Evolutionary conservation across 37 sponge, comb jelly and placozoan genomes (phyloP).

Genomic region (Spongilla lacustris): DNA sequence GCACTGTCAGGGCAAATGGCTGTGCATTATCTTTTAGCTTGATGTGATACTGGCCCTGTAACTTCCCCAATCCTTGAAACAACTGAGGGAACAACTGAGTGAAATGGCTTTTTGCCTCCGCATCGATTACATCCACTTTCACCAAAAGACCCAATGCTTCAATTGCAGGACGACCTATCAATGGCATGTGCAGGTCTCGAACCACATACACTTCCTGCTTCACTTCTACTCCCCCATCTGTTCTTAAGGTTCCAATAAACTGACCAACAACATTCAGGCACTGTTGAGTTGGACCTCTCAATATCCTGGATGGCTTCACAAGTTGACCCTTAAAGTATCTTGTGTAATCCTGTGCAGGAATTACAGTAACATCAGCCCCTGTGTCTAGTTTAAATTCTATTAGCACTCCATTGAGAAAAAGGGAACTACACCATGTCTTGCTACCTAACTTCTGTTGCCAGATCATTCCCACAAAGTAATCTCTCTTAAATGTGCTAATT

Average conservation of each 20-base stretch:
- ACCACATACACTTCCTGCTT: slow-evolving; percentile 7
- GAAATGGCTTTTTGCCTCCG: too few species aligned
- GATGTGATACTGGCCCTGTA: slow-evolving; percentile 20
- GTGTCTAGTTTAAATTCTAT: slow-evolving; percentile 18
- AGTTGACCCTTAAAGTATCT: background rate
- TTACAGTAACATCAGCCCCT: slow-evolving; percentile 12
- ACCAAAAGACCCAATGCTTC: slow-evolving; percentile 9
- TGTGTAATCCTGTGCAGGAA: background rate
- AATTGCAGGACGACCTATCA: slow-evolving; percentile 33
- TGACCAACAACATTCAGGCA: background rate
- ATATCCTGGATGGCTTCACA: background rate
- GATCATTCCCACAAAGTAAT: too few species aligned
- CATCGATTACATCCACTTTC: background rate
- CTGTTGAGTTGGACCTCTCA: slow-evolving; percentile 11
- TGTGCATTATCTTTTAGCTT: background rate
- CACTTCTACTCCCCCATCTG: background rate
- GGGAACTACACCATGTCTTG: background rate
- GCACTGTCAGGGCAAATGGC: slow-evolving; percentile 17
- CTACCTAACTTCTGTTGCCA: too few species aligned
- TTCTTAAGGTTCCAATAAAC: background rate
- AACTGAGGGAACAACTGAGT: slow-evolving; percentile 17
- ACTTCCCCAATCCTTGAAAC: slow-evolving; percentile 30
- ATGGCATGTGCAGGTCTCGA: background rate
- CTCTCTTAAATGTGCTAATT: too few species aligned
- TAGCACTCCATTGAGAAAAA: background rate